phyloP scores from a whole-genome alignment of 2,113 vertebrate genomes.

The Marmota monax region DNA sequence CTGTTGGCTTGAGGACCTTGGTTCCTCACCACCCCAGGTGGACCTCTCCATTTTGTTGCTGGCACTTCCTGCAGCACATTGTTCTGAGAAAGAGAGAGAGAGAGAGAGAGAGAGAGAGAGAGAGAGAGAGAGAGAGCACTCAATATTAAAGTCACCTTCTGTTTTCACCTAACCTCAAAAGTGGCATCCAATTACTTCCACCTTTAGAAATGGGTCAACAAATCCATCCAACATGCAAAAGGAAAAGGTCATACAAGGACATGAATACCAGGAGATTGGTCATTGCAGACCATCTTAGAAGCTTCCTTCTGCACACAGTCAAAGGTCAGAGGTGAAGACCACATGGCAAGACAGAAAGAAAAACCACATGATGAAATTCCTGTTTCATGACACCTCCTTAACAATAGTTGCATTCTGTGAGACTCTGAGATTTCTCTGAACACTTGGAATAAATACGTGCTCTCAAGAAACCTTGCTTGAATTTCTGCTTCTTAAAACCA shows the following conservation, averaged over 20 bases:
- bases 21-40: background rate
- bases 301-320: background rate
- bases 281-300: background rate
- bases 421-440: conserved; percentile 32
- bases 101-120: conserved; percentile 36
- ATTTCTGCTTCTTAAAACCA: background rate
- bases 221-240: background rate
- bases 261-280: background rate
- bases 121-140: background rate
- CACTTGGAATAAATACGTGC: conserved; percentile 1
- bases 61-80: background rate
- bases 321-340: background rate
- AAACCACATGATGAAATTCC: background rate
- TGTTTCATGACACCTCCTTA: conserved; percentile 19
- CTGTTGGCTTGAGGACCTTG: background rate
- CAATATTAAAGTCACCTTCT: background rate
- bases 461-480: conserved; percentile 17
- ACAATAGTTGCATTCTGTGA: background rate
- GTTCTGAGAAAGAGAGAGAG: conserved; percentile 5
- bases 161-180: conserved; percentile 6
- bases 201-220: background rate
- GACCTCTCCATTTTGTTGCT: background rate
- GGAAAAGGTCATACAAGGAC: background rate
- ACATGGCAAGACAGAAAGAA: background rate
- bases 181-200: background rate